Conservation (phyloP, 2,888 invertebrate species). For the Hydropsyche betteni region DNA sequence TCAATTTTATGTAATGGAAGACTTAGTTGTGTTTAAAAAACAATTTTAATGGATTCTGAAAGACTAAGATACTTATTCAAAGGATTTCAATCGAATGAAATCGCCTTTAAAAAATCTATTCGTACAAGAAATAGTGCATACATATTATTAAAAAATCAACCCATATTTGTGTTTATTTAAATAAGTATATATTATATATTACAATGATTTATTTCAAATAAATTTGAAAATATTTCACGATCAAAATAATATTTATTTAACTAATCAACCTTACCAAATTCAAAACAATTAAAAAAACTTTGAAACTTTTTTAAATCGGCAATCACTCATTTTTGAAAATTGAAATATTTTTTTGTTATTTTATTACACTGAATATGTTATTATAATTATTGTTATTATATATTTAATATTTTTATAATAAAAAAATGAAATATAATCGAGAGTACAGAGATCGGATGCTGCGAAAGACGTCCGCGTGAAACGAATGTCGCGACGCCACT, state of each 20-base stretch:
- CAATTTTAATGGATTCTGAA: background rate
- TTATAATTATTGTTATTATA: background rate
- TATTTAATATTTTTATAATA: background rate
- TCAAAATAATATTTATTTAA: too few relatives aligned
- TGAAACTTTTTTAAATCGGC: too few relatives aligned
- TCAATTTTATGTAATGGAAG: slow-evolving; percentile 7
- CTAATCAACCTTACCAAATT: too few relatives aligned
- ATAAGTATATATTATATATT: too few relatives aligned
- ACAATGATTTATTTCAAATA: too few relatives aligned
- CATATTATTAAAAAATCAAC: too few relatives aligned
- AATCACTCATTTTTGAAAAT: background rate
- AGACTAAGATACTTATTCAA: background rate
- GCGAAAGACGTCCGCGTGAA: background rate
- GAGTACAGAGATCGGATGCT: background rate
- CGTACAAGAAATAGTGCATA: too few relatives aligned
- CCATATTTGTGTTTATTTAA: too few relatives aligned
- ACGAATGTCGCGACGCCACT: slow-evolving; percentile 16
- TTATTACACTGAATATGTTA: too few relatives aligned
- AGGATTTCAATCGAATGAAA: background rate
- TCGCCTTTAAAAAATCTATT: too few relatives aligned
- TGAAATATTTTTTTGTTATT: background rate
- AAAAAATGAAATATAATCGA: background rate
- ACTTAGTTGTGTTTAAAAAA: background rate
- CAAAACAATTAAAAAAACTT: too few relatives aligned
- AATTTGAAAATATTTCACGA: too few relatives aligned